Evolutionary conservation across 2,797 vertebrate genomes (phyloP).

Genomic region (Oreochromis mossambicus): DNA sequence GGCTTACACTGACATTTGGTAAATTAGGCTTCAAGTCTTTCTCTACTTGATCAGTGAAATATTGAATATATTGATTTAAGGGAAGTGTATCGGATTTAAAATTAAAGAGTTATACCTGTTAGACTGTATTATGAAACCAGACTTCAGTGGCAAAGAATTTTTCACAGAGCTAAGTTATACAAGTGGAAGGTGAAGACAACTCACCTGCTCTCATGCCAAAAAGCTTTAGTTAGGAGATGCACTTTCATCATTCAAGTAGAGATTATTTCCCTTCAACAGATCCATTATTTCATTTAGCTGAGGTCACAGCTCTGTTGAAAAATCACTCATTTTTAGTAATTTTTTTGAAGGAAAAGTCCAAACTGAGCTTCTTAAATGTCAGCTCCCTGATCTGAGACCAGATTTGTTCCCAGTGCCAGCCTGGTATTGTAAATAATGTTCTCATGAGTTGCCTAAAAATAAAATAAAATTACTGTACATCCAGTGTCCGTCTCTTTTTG

Average conservation of each 20-base stretch:
- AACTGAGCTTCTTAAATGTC: not conserved
- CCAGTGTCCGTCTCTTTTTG: not conserved
- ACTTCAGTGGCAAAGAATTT: not conserved
- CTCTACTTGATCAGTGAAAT: not conserved
- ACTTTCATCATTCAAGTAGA: not conserved
- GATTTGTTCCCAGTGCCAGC: constrained; percentile 8
- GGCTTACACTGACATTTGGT: not conserved
- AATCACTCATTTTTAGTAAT: not conserved
- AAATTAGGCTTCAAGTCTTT: not conserved
- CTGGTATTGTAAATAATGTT: constrained; percentile 56
- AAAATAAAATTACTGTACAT: constrained; percentile 55
- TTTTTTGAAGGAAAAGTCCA: not conserved
- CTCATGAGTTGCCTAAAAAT: constrained; percentile 50
- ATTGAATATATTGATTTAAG: not conserved
- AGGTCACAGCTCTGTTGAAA: not conserved
- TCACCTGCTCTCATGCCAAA: constrained; percentile 5
- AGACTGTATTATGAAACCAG: not conserved
- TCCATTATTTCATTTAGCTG: not conserved
- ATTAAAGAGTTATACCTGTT: not conserved
- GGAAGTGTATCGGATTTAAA: not conserved
- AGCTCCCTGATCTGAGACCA: not conserved
- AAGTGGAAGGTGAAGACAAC: not conserved
- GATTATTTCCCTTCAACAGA: not conserved
- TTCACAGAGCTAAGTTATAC: not conserved
- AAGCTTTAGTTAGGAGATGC: not conserved